Percentiles rank a stretch among this genome's conserved stretches.
Evolutionary conservation across 1,140 invertebrate genomes (phyloP).

Genomic region (Triops longicaudatus): DNA sequence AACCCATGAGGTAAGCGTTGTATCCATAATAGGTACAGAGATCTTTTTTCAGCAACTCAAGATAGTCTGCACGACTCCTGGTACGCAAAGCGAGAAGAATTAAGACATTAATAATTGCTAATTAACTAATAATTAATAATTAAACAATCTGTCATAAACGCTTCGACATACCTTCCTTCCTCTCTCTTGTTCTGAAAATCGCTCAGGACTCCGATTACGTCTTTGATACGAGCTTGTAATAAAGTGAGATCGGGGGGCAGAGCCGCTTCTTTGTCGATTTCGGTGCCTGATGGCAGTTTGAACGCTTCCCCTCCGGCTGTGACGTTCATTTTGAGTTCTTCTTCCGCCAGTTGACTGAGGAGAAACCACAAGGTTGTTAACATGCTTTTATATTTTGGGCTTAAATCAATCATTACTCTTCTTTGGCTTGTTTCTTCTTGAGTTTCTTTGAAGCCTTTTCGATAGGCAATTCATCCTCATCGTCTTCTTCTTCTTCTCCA

Average conservation of each 20-base stretch:
- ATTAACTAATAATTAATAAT: no score
- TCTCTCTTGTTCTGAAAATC: constrained; percentile 80
- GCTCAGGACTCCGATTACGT: constrained; percentile 73
- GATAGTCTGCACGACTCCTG: constrained; percentile 71
- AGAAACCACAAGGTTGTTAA: constrained; percentile 24
- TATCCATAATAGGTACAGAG: constrained; percentile 95
- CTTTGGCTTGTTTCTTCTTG: constrained; percentile 58
- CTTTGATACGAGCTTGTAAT: constrained; percentile 82
- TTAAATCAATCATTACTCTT: constrained; percentile 42
- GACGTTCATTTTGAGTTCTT: constrained; percentile 66
- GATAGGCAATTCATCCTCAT: constrained; percentile 68
- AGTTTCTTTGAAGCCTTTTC: constrained; percentile 76
- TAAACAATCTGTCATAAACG: no score
- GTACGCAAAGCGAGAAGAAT: constrained; percentile 29
- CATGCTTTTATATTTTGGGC: constrained; percentile 23
- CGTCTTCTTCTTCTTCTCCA: constrained; percentile 41
- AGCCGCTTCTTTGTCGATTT: constrained; percentile 53
- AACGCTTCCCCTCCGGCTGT: constrained; percentile 59
- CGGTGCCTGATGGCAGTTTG: constrained; percentile 60
- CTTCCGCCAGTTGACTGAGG: constrained; percentile 60
- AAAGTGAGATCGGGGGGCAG: constrained; percentile 63
- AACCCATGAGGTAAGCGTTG: constrained; percentile 91
- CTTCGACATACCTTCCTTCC: constrained; percentile 50
- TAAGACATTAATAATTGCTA: constrained; percentile 28
- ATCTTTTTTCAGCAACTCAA: constrained; percentile 68